Evolutionary conservation across 2,113 vertebrate species (phyloP).

Genomic region (Xiphophorus hellerii): DNA sequence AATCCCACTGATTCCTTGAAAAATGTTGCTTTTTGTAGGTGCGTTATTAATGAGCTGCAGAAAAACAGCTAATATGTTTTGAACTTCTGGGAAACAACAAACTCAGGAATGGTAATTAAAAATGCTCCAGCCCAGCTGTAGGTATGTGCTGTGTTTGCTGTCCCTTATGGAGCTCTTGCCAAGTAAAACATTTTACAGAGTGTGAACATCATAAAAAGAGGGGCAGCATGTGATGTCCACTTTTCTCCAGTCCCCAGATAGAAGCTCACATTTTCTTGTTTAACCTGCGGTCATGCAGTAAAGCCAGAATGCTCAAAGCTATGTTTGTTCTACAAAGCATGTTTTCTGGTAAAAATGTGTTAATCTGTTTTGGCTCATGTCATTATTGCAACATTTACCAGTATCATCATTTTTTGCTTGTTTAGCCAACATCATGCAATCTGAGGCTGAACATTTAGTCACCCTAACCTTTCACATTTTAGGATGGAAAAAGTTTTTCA

Average conservation of each 20-base stretch:
- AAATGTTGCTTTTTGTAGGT: neutral
- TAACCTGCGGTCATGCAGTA: neutral
- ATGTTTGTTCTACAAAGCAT: conserved; percentile 16
- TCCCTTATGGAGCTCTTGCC: neutral
- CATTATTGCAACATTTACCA: neutral
- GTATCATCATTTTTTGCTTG: neutral
- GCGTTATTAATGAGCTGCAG: neutral
- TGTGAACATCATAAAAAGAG: conserved; percentile 12
- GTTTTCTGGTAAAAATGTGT: neutral
- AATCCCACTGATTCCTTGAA: neutral
- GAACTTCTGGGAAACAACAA: neutral
- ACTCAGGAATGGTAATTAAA: neutral
- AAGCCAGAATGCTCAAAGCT: conserved; percentile 9
- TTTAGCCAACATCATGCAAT: neutral
- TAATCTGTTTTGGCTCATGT: neutral
- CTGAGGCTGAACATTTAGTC: neutral
- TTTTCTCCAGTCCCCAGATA: neutral
- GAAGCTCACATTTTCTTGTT: conserved; percentile 9
- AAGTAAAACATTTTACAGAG: conserved; percentile 18
- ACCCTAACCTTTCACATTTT: neutral
- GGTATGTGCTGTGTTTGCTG: neutral
- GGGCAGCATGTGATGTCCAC: conserved; percentile 14
- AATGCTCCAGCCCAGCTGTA: neutral
- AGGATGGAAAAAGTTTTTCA: neutral
- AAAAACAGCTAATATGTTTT: neutral